Conservation (phyloP, 2,888 invertebrate genomes). For the Dasypogon diadema region DNA sequence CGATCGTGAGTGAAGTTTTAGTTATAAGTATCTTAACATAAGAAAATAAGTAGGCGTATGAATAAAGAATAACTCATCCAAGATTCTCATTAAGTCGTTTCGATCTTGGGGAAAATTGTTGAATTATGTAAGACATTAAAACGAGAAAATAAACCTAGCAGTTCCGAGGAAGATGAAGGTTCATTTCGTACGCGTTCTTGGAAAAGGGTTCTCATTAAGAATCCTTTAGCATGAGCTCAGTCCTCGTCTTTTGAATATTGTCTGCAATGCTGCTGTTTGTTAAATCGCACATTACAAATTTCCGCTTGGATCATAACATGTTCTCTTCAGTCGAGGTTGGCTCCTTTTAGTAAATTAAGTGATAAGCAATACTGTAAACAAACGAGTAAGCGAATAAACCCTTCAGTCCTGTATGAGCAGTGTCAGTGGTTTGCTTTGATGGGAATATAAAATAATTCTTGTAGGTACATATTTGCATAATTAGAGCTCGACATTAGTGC, state of each 20-base stretch:
- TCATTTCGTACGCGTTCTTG: not conserved
- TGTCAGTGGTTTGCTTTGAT: not conserved
- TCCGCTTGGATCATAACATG: not conserved
- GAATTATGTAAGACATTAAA: constrained; percentile 49
- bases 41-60: not conserved
- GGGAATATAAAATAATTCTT: constrained; percentile 13
- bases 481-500: constrained; percentile 2
- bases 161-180: not conserved
- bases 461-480: constrained; percentile 41
- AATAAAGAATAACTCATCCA: constrained; percentile 1
- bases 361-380: constrained; percentile 26
- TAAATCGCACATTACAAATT: not conserved
- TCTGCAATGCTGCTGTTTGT: not conserved
- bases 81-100: not conserved
- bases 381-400: not conserved
- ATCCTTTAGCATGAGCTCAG: not conserved
- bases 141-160: constrained; percentile 33
- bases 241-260: not conserved
- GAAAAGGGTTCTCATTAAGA: not conserved
- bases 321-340: not conserved
- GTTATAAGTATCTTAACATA: not conserved
- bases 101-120: constrained; percentile 1
- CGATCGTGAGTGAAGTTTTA: constrained; percentile 29
- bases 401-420: not conserved
- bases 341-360: constrained; percentile 26